These are phyloP conservation scores for Druon quercuslanigerum DNA, from an alignment of 1,140 invertebrate genomes.

Conservation along the genomic window DNA sequence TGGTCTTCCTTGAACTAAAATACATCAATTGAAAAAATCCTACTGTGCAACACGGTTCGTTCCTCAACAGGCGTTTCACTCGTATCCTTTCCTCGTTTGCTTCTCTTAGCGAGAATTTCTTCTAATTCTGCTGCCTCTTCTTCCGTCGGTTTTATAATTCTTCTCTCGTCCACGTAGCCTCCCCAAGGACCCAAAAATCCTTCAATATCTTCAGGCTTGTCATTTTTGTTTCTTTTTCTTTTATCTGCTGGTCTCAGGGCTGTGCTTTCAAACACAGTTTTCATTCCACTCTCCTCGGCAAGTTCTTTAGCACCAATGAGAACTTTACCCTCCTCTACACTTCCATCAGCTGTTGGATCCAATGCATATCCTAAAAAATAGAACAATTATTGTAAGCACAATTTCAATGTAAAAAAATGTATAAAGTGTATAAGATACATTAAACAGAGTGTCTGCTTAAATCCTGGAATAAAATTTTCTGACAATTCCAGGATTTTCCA, in stretches of 20 bases:
- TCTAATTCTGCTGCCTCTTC: constrained; percentile 95
- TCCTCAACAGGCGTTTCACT: constrained; percentile 97
- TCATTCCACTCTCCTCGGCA: constrained; percentile 81
- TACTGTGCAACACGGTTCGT: constrained; percentile 95
- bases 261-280: constrained; percentile 93
- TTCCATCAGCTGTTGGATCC: constrained; percentile 90
- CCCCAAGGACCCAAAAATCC: constrained; percentile 99
- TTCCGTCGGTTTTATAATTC: constrained; percentile 90
- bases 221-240: constrained; percentile 93
- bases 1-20: constrained; percentile 23
- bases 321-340: constrained; percentile 78
- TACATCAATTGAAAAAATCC: constrained; percentile 62
- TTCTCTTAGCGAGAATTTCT: constrained; percentile 95
- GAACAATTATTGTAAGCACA: not conserved
- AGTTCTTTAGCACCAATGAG: constrained; percentile 82
- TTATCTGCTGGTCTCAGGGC: constrained; percentile 86
- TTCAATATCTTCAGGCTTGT: constrained; percentile 93
- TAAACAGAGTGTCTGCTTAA: too few species aligned
- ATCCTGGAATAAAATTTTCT: too few species aligned
- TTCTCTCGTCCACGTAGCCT: constrained; percentile 92
- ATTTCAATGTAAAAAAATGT: not conserved
- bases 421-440: not conserved
- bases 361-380: constrained; percentile 88
- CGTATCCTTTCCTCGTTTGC: constrained; percentile 87
- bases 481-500: too few species aligned